Evolutionary conservation across 2,113 vertebrate species (phyloP).

Genomic region (Neopipo cinnamomea): DNA sequence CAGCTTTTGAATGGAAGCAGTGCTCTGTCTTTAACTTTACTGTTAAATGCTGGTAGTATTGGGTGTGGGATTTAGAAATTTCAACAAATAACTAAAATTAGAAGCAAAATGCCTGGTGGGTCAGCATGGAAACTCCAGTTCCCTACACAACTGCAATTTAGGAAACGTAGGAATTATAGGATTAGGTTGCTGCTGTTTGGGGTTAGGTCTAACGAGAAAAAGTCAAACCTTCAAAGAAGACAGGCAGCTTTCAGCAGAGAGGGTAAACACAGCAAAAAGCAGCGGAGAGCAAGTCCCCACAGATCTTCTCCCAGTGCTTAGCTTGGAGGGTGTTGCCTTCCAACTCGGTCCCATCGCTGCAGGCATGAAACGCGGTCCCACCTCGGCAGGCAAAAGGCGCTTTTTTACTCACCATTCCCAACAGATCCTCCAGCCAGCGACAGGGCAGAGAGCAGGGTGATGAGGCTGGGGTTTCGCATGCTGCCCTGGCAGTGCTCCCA

Average conservation of each 20-base stretch:
- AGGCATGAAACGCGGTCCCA: neutral
- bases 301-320: neutral
- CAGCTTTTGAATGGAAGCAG: neutral
- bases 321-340: slow-evolving; percentile 50
- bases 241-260: neutral
- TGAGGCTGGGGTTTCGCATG: slow-evolving; percentile 30
- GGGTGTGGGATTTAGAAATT: neutral
- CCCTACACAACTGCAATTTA: neutral
- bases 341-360: neutral
- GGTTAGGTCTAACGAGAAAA: neutral
- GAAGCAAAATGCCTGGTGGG: neutral
- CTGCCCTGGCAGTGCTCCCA: slow-evolving; percentile 46
- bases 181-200: neutral
- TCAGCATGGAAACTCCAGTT: neutral
- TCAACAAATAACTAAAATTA: neutral
- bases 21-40: slow-evolving; percentile 22
- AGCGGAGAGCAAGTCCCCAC: slow-evolving; percentile 37
- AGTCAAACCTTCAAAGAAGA: neutral
- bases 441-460: slow-evolving; percentile 30
- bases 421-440: slow-evolving; percentile 15
- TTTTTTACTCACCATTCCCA: slow-evolving; percentile 71
- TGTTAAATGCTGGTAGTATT: neutral
- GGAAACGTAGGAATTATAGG: neutral
- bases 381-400: neutral
- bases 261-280: neutral